phyloP scores from a whole-genome alignment of 2,113 vertebrate genomes.

The Mungos mungo region DNA sequence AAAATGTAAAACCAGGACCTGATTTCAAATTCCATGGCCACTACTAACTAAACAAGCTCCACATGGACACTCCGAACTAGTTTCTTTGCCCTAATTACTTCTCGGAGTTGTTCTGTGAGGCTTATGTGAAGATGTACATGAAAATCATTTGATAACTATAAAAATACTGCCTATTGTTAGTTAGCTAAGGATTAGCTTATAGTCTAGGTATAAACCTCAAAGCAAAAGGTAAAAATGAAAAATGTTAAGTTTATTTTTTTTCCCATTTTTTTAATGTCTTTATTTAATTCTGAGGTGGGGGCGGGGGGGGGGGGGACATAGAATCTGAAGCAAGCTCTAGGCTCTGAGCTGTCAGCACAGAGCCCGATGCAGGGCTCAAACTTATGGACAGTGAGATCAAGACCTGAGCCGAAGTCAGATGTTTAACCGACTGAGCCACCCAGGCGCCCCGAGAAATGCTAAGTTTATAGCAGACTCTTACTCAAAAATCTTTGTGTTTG shows the following conservation, averaged over 20 bases:
- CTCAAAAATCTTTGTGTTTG: neutral
- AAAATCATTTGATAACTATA: neutral
- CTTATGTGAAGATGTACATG: neutral
- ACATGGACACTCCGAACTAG: neutral
- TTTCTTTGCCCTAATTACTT: neutral
- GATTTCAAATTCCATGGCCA: neutral
- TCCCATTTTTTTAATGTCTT: no score
- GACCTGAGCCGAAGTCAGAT: no score
- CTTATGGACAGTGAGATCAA: no score
- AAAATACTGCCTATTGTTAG: neutral
- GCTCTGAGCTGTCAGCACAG: no score
- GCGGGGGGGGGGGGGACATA: no score
- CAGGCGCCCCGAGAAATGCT: neutral
- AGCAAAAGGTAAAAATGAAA: neutral
- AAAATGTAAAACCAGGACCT: neutral
- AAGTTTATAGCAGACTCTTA: neutral
- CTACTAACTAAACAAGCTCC: neutral
- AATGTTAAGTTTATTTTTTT: neutral
- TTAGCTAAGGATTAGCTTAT: neutral
- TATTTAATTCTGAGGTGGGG: no score
- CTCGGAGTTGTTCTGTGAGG: neutral
- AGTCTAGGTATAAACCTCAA: neutral
- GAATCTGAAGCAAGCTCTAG: no score
- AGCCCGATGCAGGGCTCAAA: no score
- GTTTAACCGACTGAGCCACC: no score